Evolutionary conservation across 2,797 vertebrate species (phyloP).

Genomic region (Sciaenops ocellatus): DNA sequence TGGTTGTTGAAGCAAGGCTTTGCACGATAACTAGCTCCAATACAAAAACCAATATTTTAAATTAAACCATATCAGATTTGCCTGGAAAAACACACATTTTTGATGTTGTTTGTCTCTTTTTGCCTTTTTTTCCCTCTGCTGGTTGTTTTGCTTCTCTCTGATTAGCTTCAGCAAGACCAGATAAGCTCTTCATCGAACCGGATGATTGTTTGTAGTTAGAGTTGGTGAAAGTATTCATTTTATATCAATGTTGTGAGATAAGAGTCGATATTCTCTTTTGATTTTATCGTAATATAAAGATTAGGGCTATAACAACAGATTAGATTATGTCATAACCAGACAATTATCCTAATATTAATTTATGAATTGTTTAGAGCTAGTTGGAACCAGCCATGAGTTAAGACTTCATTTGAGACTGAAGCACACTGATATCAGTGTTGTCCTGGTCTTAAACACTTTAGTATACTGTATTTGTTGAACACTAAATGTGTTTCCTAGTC

Average conservation of each 20-base stretch:
- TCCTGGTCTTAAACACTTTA: too few relatives aligned
- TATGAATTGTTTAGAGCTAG: too few relatives aligned
- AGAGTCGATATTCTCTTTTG: neutral
- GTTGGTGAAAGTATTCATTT: neutral
- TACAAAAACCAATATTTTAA: conserved; percentile 3
- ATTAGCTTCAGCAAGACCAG: conserved; percentile 7
- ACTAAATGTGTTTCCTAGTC: neutral
- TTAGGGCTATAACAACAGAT: neutral
- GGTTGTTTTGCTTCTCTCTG: neutral
- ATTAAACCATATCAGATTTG: conserved; percentile 18
- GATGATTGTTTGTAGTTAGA: neutral
- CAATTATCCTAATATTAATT: too few relatives aligned
- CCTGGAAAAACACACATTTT: neutral
- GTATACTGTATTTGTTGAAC: neutral
- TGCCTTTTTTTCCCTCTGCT: neutral
- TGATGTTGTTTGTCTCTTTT: neutral
- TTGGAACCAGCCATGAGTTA: too few relatives aligned
- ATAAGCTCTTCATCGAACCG: neutral
- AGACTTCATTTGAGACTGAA: too few relatives aligned
- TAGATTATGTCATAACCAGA: too few relatives aligned
- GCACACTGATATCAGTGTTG: too few relatives aligned
- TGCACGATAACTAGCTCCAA: neutral
- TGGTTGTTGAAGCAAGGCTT: neutral
- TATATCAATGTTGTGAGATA: neutral
- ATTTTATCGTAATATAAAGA: neutral